Evolutionary conservation across 2,888 invertebrate species (phyloP), one percentile per base, ranked within the genome.

Genomic region (Adelphocoris suturalis): DNA sequence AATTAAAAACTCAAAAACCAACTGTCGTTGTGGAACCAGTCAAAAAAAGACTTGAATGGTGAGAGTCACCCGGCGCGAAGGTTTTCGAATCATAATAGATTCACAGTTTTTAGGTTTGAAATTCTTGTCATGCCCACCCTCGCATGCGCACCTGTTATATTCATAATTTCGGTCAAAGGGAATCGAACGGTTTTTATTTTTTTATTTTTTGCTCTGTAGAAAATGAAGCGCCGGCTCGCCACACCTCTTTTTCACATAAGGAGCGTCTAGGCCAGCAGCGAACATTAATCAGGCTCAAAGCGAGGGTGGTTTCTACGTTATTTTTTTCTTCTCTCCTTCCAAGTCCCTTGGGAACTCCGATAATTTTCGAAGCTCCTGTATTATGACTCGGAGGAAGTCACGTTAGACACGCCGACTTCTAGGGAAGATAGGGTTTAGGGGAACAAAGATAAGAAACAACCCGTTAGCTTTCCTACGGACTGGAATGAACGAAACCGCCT

Each of bases 361-460:
- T 81, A 23, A 81, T 81, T 81, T 81, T 47, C 13, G 76, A 37
- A 37, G 81, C 23, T 81, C 46, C 81, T 47, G 81, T 48, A 81
- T 81, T 81, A 81, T 81, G 52, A 52, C 47, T 52, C 1, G 28
- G 52, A 52, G 84, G 84, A 84, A 84, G 84, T 84, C 84, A 52
- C 84, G 84, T 84, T 84, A 55, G 84, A 28, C 84, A 84, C 84
- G 84, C 81, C 47, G 81, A 12, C 76, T 81, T 46, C 46, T 12
- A 28, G 37, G 11, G 5, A 28, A 76, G 28, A 46, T 14, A 28
- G n/a, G 47, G 47, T 12, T 46, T 13, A 76, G 14, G 76, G 81
- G 57, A 57, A 57, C 55, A 57, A 57, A 12, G 57, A 57, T 57
- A 57, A 57, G 57, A n/a, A 57, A 57, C 37, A n/a, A 14, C 57